Base-by-base conservation (phyloP, 2,888 invertebrate species). In the Epistrophe eligans region DNA sequence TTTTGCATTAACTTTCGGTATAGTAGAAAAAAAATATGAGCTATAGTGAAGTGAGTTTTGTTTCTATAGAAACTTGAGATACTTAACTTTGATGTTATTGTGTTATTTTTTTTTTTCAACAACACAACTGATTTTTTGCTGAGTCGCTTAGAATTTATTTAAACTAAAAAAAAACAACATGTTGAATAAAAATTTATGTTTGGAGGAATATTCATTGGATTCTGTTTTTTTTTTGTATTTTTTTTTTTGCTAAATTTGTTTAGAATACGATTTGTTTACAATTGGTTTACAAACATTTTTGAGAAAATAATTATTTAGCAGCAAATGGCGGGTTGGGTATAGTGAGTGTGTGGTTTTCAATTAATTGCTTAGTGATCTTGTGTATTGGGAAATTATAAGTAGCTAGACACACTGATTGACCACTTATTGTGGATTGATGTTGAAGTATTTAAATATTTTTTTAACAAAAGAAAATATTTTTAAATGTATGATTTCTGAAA, bases 301-400 rank as follows among this genome's bases (percentile, higher is more conserved):
- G 38, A 55, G n/a, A n/a, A 52, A 70, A 57, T 48, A 58, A 28
- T 60, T 58, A 19, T 62, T 7, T 24, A 58, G 35, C 15, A 45
- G 24, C 15, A 45, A 79, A 71, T 57, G 50, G 71, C 45, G 50
- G 43, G 17, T 24, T 3, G 24, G 38, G n/a, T n/a, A 64, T 17
- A 4, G 24, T 1, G 0, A 55, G 45, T 55, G 43, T 73, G 55
- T 48, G 79, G 55, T 74, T 79, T 70, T 45, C 15, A 48, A 73
- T 84, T 72, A 72, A 77, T 79, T 35, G 55, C 55, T 77, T 60
- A 74, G 50, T 79, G 83, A 73, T 62, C 73, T 48, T 79, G 62
- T 43, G 48, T 67, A 48, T 73, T 3, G 4, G 38, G 48, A 13
- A 57, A 48, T 57, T n/a, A 45, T 64, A 10, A 9, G n/a, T 5